Conservation (phyloP, 2,888 invertebrate genomes). For the Orchesella flavescens region DNA sequence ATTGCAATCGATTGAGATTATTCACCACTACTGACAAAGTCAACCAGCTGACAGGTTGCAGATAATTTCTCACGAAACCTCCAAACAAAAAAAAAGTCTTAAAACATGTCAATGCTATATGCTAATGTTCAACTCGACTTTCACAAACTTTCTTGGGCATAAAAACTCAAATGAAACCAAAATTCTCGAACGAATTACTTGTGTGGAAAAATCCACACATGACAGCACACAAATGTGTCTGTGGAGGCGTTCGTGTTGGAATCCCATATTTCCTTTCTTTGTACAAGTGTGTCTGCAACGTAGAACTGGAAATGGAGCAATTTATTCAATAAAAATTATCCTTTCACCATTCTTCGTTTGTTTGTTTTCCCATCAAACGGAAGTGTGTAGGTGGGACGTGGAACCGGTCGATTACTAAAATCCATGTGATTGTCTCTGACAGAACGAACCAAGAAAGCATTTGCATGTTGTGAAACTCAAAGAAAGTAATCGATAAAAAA, state of each 20-base stretch:
- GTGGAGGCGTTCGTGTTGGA: slow-evolving; percentile 26
- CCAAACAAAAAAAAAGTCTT: slow-evolving; percentile 3
- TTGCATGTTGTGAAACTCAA: too few species aligned
- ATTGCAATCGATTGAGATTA: too few species aligned
- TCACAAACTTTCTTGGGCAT: neutral
- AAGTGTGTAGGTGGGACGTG: too few species aligned
- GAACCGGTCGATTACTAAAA: too few species aligned
- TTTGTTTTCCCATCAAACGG: too few species aligned
- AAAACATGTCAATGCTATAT: slow-evolving; percentile 2
- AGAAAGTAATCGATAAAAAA: too few species aligned
- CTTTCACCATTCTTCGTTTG: too few species aligned
- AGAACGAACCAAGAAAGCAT: too few species aligned
- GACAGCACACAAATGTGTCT: neutral
- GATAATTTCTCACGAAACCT: slow-evolving; percentile 24
- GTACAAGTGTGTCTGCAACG: neutral
- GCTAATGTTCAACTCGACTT: neutral
- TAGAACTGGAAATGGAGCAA: slow-evolving; percentile 46
- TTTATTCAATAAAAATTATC: slow-evolving; percentile 43
- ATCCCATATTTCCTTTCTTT: slow-evolving; percentile 22
- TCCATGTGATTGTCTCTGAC: too few species aligned
- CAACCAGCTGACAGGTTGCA: slow-evolving; percentile 27
- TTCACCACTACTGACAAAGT: slow-evolving; percentile 9
- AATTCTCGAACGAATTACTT: neutral
- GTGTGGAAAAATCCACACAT: neutral
- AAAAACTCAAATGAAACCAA: neutral